Percentiles rank a stretch among this genome's conserved stretches.
Conservation (phyloP, 2,888 invertebrate genomes). For the Dynastes maya region DNA sequence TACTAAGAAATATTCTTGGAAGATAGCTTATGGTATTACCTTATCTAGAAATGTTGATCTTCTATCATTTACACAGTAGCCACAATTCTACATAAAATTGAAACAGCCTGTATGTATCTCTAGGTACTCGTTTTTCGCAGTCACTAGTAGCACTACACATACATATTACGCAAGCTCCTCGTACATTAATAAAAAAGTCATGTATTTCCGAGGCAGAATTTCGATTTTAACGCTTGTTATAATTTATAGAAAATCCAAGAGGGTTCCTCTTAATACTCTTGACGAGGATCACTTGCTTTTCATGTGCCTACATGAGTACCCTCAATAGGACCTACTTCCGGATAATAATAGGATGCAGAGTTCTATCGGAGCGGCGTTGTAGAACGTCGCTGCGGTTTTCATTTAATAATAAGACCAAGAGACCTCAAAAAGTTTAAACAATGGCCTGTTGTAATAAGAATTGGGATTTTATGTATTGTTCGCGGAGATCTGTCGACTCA, state of each 20-base stretch:
- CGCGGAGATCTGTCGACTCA: conserved; percentile 19
- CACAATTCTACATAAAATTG: too few relatives aligned
- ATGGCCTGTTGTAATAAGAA: conserved; percentile 36
- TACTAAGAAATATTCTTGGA: too few relatives aligned
- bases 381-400: conserved; percentile 18
- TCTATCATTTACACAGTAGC: too few relatives aligned
- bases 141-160: neutral
- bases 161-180: neutral
- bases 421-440: conserved; percentile 38
- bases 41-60: too few relatives aligned
- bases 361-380: conserved; percentile 10
- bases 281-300: conserved; percentile 25
- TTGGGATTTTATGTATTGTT: conserved; percentile 37
- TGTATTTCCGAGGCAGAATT: neutral
- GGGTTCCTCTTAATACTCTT: conserved; percentile 4
- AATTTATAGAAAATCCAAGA: neutral
- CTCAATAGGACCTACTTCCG: conserved; percentile 17
- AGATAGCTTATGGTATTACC: too few relatives aligned
- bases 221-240: neutral
- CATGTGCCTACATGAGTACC: conserved; percentile 19
- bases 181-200: neutral
- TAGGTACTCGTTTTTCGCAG: too few relatives aligned
- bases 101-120: too few relatives aligned
- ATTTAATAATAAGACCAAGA: conserved; percentile 28
- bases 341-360: conserved; percentile 29